These are phyloP conservation scores for Mormyrops boulengeri DNA, from an alignment of 2,797 vertebrate species.

Conservation along the genomic window DNA sequence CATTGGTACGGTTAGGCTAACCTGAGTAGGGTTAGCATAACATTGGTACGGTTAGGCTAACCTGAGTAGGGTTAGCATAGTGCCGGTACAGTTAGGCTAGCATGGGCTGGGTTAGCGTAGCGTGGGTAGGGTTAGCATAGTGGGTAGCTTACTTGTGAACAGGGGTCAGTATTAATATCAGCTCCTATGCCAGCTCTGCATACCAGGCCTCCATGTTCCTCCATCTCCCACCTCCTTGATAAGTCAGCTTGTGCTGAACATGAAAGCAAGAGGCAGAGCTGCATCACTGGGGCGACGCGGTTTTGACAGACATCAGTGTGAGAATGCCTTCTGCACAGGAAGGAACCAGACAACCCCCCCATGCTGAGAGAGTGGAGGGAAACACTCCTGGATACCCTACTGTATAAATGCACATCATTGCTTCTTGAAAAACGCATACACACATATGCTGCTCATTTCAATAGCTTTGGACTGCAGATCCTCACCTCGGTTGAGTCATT, in stretches of 20 bases:
- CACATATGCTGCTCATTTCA: conserved; percentile 2
- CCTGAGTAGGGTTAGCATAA: neutral
- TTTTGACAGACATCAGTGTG: neutral
- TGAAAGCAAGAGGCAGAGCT: neutral
- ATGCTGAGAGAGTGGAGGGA: neutral
- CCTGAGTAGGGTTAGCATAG: neutral
- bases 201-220: neutral
- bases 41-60: neutral
- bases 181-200: neutral
- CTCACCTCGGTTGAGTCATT: neutral
- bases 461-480: neutral
- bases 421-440: neutral
- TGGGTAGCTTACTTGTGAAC: neutral
- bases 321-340: neutral
- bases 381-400: neutral
- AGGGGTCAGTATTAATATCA: neutral
- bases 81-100: neutral
- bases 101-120: neutral
- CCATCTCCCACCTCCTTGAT: neutral
- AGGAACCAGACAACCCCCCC: neutral
- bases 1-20: neutral
- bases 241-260: neutral
- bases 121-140: neutral
- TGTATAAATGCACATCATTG: neutral
- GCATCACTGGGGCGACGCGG: neutral